Evolutionary conservation across 2,113 vertebrate genomes (phyloP).

Genomic region (Oreamnos americanus): DNA sequence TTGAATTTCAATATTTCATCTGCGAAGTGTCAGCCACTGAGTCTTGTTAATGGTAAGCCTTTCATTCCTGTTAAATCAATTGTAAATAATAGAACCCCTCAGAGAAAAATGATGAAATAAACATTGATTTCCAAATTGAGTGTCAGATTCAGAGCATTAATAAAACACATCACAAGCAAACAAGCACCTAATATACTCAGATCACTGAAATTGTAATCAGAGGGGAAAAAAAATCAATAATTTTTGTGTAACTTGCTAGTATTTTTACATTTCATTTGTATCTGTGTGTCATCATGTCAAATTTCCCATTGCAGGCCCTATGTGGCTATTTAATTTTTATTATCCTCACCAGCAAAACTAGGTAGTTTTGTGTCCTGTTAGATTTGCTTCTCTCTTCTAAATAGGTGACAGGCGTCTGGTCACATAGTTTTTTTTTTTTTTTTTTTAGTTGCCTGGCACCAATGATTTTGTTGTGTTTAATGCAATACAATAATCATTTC

Average conservation of each 20-base stretch:
- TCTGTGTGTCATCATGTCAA: conserved; percentile 74
- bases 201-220: conserved; percentile 81
- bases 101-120: conserved; percentile 87
- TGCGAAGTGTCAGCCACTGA: conserved; percentile 83
- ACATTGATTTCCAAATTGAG: conserved; percentile 88
- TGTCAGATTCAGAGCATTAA: conserved; percentile 85
- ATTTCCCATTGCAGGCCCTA: conserved; percentile 74
- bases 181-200: conserved; percentile 80
- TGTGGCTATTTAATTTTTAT: conserved; percentile 67
- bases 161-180: conserved; percentile 82
- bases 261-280: conserved; percentile 78
- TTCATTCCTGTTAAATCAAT: conserved; percentile 89
- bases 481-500: conserved; percentile 64
- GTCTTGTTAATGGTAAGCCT: conserved; percentile 85
- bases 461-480: conserved; percentile 60
- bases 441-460: not conserved
- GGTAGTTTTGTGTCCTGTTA: conserved; percentile 31
- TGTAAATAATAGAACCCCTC: conserved; percentile 87
- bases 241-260: conserved; percentile 77
- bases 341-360: conserved; percentile 59
- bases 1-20: conserved; percentile 88
- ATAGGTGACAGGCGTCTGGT: conserved; percentile 5
- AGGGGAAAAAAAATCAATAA: conserved; percentile 75
- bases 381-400: not conserved
- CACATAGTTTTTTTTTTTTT: not conserved